Evolutionary conservation across 2,113 vertebrate genomes (phyloP).

Genomic region (Perca flavescens): DNA sequence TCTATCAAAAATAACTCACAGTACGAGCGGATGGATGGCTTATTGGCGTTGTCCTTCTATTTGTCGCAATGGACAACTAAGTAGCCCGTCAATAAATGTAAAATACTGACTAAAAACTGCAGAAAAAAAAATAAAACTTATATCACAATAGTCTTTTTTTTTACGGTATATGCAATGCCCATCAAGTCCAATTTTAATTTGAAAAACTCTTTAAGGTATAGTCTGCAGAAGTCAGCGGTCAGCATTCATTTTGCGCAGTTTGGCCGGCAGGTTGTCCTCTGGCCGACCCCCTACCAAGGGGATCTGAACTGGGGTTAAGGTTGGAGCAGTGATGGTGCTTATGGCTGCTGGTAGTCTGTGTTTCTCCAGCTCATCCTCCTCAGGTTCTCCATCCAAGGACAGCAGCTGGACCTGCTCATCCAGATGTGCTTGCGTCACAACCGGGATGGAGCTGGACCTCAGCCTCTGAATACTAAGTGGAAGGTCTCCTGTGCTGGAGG

Average conservation of each 20-base stretch:
- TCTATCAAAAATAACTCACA: conserved; percentile 78
- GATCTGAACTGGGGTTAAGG: conserved; percentile 62
- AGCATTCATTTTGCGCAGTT: conserved; percentile 85
- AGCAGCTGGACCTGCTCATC: conserved; percentile 83
- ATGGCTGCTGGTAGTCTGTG: conserved; percentile 67
- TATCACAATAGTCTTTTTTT: conserved; percentile 67
- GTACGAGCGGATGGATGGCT: conserved; percentile 79
- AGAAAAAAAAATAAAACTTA: conserved; percentile 25
- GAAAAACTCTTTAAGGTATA: conserved; percentile 29
- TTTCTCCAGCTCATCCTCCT: conserved; percentile 70
- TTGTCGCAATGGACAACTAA: conserved; percentile 61
- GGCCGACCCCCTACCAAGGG: conserved; percentile 69
- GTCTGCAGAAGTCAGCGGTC: conserved; percentile 71
- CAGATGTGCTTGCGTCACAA: conserved; percentile 62
- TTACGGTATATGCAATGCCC: conserved; percentile 61
- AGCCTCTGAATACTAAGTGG: conserved; percentile 84
- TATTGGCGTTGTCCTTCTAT: conserved; percentile 69
- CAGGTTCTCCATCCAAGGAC: conserved; percentile 76
- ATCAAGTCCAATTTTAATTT: conserved; percentile 51
- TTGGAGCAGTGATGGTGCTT: conserved; percentile 51
- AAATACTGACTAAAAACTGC: conserved; percentile 49
- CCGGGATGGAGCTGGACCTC: conserved; percentile 78
- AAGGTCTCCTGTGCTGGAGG: conserved; percentile 86
- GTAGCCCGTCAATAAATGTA: conserved; percentile 49
- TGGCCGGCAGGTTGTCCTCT: conserved; percentile 86